Percentiles rank a stretch among this genome's conserved stretches.
phyloP scores from a whole-genome alignment of 2,797 vertebrate genomes.

The Champsocephalus gunnari region DNA sequence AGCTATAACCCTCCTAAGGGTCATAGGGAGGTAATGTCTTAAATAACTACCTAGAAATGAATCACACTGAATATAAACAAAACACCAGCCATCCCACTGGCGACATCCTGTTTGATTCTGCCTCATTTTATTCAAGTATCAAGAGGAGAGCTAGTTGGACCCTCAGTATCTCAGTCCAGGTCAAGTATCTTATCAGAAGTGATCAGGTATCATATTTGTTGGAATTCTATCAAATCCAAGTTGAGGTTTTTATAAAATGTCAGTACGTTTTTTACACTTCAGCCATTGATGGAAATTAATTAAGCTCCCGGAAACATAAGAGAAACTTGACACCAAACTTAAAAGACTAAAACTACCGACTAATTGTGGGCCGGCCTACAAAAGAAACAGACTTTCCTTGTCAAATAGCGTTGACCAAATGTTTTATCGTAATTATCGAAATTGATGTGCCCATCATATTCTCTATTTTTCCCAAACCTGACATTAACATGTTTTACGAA shows the following conservation, averaged over 20 bases:
- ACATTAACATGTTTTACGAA: not conserved
- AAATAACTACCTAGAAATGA: slow-evolving; percentile 77
- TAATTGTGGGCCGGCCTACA: too few species aligned
- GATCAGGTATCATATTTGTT: slow-evolving; percentile 35
- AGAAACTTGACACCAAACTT: slow-evolving; percentile 5
- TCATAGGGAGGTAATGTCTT: slow-evolving; percentile 74
- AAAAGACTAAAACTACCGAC: not conserved
- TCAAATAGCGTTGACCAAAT: not conserved
- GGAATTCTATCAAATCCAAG: slow-evolving; percentile 58
- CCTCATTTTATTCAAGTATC: slow-evolving; percentile 75
- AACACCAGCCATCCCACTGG: slow-evolving; percentile 68
- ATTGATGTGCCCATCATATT: not conserved
- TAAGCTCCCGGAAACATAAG: not conserved
- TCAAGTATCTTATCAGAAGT: slow-evolving; percentile 59
- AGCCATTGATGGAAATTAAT: slow-evolving; percentile 24
- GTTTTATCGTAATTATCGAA: not conserved
- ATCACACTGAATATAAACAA: slow-evolving; percentile 67
- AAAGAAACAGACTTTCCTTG: not conserved
- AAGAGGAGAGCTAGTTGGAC: slow-evolving; percentile 69
- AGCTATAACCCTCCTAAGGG: slow-evolving; percentile 63
- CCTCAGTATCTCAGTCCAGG: slow-evolving; percentile 55
- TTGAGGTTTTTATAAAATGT: slow-evolving; percentile 47
- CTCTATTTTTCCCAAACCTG: not conserved
- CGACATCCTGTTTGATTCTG: slow-evolving; percentile 64
- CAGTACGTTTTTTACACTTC: slow-evolving; percentile 32